Evolutionary conservation across 2,888 invertebrate genomes (phyloP), one percentile per base, ranked within the genome.

Genomic region (Masnerella sp.): DNA sequence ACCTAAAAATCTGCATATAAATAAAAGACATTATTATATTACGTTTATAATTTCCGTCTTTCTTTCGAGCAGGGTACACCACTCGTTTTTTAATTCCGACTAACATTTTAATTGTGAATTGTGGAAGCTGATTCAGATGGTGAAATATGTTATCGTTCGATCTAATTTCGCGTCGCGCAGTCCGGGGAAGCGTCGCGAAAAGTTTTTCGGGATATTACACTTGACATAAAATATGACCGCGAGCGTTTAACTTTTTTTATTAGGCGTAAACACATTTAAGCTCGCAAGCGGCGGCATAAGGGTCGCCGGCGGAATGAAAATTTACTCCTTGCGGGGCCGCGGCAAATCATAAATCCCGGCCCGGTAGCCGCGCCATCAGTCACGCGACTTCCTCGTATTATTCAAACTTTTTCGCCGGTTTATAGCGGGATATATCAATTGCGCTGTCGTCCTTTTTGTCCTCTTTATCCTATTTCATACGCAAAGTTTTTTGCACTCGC

Each of bases 381-480:
- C 62, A 70, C 70, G 62, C 49, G 70, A 70, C 70, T 56, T 54
- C 28, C 54, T 59, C 54, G 32, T 54, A 69, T 69, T 61, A 61
- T 61, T 61, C 61, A 69, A 69, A 69, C 69, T 69, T 69, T 69
- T 56, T 56, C 54, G 47, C 28, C 54, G 47, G 68, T 68, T 68
- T 59, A 54, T 59, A 54, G 61, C 45, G 28, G 47, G 59, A 69
- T 61, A 61, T 61, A 69, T 69, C 69, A 70, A 70, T 70, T 56
- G 69, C 25, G 34, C 8, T 22, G 54, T 42, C 36, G 25, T 67
- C 28, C 11, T 58, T 68, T 58, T 68, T 64, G 42, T 38, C 18
- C 47, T 49, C 42, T 67, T 67, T 32, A 17, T 51, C 32, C 38
- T 28, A 43, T 71, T 52, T 51, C 38, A 43, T 52, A 12, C 51